A percentile compares a stretch with the other conserved stretches of the same genome.
Evolutionary conservation across 1,140 invertebrate genomes (phyloP).

Genomic region (Aphelenchoides fujianensis): DNA sequence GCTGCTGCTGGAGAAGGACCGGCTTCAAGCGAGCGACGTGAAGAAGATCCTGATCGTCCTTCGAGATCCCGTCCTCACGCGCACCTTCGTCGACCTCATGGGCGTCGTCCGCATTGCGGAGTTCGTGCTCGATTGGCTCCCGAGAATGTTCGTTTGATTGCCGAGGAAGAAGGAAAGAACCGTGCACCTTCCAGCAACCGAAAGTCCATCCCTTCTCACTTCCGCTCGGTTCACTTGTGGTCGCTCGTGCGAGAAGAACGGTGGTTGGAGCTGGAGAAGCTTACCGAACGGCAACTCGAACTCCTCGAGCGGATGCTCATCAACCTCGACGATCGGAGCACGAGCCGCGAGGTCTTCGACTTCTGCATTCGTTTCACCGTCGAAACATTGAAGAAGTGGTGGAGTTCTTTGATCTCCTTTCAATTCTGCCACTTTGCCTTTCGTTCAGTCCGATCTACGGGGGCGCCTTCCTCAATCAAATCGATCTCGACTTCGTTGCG

Average conservation of each 20-base stretch:
- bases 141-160: background rate
- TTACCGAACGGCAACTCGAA: background rate
- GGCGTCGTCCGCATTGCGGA: background rate
- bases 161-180: background rate
- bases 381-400: background rate
- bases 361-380: background rate
- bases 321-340: background rate
- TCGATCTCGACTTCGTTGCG: background rate
- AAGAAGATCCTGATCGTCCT: background rate
- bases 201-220: background rate
- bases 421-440: background rate
- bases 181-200: background rate
- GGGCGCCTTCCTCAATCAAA: background rate
- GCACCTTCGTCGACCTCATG: background rate
- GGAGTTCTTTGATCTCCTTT: background rate
- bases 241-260: background rate
- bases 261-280: background rate
- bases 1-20: background rate
- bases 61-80: background rate
- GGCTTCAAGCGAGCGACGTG: background rate
- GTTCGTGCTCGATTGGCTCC: background rate
- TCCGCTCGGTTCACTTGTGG: background rate
- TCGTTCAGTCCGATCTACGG: background rate
- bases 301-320: background rate
- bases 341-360: background rate